Evolutionary conservation across 2,113 vertebrate species (phyloP).

Genomic region (Ranitomeya variabilis): DNA sequence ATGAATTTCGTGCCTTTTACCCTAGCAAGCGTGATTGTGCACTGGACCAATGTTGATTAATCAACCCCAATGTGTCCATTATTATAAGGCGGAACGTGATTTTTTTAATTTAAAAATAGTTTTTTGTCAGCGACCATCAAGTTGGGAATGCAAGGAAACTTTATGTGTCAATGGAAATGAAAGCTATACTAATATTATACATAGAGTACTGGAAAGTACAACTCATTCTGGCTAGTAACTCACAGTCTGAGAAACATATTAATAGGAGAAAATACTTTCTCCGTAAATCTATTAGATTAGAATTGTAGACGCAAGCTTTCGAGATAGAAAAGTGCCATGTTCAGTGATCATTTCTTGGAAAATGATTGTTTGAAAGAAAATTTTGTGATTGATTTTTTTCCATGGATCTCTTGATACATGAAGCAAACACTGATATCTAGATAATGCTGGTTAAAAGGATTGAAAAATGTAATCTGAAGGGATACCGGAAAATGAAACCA

Average conservation of each 20-base stretch:
- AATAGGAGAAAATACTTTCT: not conserved
- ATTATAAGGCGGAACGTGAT: too few species aligned
- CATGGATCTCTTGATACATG: constrained; percentile 62
- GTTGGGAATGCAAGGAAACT: too few species aligned
- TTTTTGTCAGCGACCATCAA: too few species aligned
- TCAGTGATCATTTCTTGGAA: constrained; percentile 66
- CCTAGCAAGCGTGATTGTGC: too few species aligned
- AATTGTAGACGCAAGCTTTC: constrained; percentile 28
- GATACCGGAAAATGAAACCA: constrained; percentile 70
- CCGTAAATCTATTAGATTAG: constrained; percentile 57
- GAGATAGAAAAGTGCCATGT: constrained; percentile 62
- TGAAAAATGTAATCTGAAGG: constrained; percentile 71
- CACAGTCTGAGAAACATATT: not conserved
- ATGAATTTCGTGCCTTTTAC: too few species aligned
- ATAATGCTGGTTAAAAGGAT: constrained; percentile 70
- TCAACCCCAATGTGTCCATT: too few species aligned
- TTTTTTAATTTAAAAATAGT: too few species aligned
- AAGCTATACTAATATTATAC: too few species aligned
- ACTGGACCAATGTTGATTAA: too few species aligned
- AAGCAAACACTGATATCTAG: constrained; percentile 59
- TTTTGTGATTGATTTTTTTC: constrained; percentile 66
- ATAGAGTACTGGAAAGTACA: too few species aligned
- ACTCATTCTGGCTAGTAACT: not conserved
- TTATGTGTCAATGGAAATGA: too few species aligned
- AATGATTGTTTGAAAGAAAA: constrained; percentile 67